Evolutionary conservation across 92 coral and sea anemone species (phyloP).

Genomic region (Palythoa caribaeorum): DNA sequence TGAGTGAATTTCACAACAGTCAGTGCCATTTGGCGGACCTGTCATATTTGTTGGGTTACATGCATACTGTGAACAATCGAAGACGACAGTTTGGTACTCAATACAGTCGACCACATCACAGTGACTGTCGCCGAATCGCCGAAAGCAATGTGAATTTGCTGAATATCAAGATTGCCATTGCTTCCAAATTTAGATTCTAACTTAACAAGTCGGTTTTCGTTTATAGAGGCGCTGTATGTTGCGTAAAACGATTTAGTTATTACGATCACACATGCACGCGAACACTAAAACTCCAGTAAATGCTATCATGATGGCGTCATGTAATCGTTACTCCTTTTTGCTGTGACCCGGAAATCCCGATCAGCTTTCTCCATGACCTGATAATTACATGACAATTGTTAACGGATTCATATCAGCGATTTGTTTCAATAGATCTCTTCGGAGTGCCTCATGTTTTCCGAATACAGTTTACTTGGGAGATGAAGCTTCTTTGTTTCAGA

Average conservation of each 20-base stretch:
- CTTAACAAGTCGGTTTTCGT: not conserved
- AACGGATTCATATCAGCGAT: too few species aligned
- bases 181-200: conserved; percentile 3
- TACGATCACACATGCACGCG: not conserved
- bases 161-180: conserved; percentile 67
- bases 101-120: conserved; percentile 78
- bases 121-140: conserved; percentile 77
- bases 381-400: not conserved
- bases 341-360: not conserved
- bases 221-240: not conserved
- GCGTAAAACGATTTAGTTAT: not conserved
- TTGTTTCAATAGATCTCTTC: too few species aligned
- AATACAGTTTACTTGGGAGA: too few species aligned
- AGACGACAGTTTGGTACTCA: conserved; percentile 43
- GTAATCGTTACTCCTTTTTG: not conserved
- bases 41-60: conserved; percentile 63
- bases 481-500: too few species aligned
- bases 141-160: conserved; percentile 81
- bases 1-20: conserved; percentile 71
- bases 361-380: not conserved
- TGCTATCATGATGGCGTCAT: not conserved
- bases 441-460: too few species aligned
- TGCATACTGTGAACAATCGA: conserved; percentile 80
- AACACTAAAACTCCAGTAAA: not conserved
- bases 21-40: conserved; percentile 51